These are phyloP conservation scores for Sinocyclocheilus grahami DNA, from an alignment of 2,113 vertebrate genomes.

Conservation along the genomic window DNA sequence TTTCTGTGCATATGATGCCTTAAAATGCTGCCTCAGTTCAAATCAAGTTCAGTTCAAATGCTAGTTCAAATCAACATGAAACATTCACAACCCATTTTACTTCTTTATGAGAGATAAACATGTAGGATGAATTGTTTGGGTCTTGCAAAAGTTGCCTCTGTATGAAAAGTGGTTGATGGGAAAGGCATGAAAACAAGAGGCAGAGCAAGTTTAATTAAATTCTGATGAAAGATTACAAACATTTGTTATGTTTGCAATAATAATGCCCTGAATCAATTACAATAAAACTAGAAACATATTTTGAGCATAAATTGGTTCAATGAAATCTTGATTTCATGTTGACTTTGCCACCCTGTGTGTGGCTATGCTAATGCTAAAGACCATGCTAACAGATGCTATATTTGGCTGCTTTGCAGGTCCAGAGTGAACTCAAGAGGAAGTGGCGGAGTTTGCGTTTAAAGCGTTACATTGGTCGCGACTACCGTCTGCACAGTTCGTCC, in stretches of 20 bases:
- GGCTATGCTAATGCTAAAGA: not conserved
- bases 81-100: not conserved
- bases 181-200: not conserved
- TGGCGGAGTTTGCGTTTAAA: constrained; percentile 81
- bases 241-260: not conserved
- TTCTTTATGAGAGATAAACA: not conserved
- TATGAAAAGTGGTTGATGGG: too few relatives aligned
- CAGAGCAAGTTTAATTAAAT: not conserved
- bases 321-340: not conserved
- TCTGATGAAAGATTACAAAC: not conserved
- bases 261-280: not conserved
- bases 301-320: not conserved
- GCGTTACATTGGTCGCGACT: constrained; percentile 73
- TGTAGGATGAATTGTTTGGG: too few relatives aligned
- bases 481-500: constrained; percentile 72
- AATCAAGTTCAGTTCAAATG: too few relatives aligned
- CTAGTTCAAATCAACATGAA: not conserved
- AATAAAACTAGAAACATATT: not conserved
- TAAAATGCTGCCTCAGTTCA: not conserved
- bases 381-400: not conserved
- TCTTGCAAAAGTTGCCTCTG: too few relatives aligned
- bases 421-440: constrained; percentile 85
- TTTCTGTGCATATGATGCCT: not conserved
- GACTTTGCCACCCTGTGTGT: not conserved
- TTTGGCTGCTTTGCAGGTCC: constrained; percentile 76